Conservation (phyloP, 2,888 invertebrate species). For the Leptopilina drosophilae region DNA sequence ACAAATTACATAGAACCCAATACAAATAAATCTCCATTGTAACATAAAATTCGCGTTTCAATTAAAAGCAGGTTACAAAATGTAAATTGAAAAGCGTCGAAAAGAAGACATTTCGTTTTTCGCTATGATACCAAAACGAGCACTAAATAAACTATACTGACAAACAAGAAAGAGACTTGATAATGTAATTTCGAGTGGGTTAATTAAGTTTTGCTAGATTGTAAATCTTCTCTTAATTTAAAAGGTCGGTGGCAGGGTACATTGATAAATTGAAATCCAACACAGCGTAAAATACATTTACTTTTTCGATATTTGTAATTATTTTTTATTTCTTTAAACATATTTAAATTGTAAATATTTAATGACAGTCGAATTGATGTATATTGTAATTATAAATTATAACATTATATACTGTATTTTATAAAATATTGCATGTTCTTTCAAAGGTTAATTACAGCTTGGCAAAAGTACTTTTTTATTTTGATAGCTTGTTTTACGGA, state of each 20-base stretch:
- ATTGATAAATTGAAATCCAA: conserved; percentile 24
- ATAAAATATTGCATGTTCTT: background rate
- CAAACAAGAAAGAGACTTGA: conserved; percentile 32
- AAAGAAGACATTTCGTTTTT: background rate
- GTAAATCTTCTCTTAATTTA: conserved; percentile 27
- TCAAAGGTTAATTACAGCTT: background rate
- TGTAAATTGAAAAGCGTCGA: conserved; percentile 35
- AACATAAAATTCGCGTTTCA: conserved; percentile 18
- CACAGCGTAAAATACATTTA: background rate
- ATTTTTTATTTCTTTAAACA: background rate
- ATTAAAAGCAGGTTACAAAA: conserved; percentile 29
- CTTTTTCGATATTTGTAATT: background rate
- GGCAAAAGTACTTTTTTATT: background rate
- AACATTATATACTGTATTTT: background rate
- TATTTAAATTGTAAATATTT: background rate
- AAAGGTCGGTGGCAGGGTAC: background rate
- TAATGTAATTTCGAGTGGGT: conserved; percentile 33
- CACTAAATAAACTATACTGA: conserved; percentile 27
- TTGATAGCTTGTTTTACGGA: background rate
- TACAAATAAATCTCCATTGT: conserved; percentile 29
- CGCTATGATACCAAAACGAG: background rate
- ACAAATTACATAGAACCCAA: background rate
- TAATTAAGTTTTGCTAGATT: conserved; percentile 24
- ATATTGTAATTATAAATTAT: background rate
- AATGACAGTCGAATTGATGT: background rate